A percentile compares a stretch with the other conserved stretches of the same genome.
Evolutionary conservation across 2,888 invertebrate genomes (phyloP).

Genomic region (Muschampia plurimacula): DNA sequence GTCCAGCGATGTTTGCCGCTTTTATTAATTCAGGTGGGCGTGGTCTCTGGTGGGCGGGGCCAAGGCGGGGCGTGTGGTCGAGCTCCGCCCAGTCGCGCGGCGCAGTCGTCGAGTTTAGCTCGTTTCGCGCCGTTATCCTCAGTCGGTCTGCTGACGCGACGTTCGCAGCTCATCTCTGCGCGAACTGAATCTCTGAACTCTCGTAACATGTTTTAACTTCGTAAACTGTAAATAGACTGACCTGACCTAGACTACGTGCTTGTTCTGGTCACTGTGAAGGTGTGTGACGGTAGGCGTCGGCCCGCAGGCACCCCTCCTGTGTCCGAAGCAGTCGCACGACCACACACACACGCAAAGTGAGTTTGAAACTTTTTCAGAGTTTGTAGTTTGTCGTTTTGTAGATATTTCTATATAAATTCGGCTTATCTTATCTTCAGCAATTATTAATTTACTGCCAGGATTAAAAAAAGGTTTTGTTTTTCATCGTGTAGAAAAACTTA

Average conservation of each 20-base stretch:
- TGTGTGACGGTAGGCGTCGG: slow-evolving; percentile 28
- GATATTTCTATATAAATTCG: too few relatives aligned
- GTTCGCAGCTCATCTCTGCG: slow-evolving; percentile 68
- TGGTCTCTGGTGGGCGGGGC: slow-evolving; percentile 68
- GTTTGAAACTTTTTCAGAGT: slow-evolving; percentile 48
- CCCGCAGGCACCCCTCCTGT: slow-evolving; percentile 54
- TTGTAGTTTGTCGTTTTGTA: not conserved
- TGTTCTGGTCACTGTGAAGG: slow-evolving; percentile 18
- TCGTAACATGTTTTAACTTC: slow-evolving; percentile 37
- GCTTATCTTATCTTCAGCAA: too few relatives aligned
- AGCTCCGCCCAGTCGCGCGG: slow-evolving; percentile 64
- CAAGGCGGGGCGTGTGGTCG: slow-evolving; percentile 60
- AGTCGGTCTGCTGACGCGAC: slow-evolving; percentile 78
- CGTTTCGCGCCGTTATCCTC: slow-evolving; percentile 52
- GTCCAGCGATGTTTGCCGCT: slow-evolving; percentile 83
- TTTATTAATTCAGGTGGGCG: slow-evolving; percentile 85
- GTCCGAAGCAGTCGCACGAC: slow-evolving; percentile 59
- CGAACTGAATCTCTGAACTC: slow-evolving; percentile 42
- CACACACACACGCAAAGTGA: slow-evolving; percentile 76
- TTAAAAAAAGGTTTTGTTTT: too few relatives aligned
- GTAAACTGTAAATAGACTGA: slow-evolving; percentile 23
- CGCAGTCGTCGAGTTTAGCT: slow-evolving; percentile 51
- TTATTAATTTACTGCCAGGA: too few relatives aligned
- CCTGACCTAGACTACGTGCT: not conserved
- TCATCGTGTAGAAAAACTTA: too few relatives aligned